Evolutionary conservation across 2,113 vertebrate species (phyloP).

Genomic region (Vidua chalybeata): DNA sequence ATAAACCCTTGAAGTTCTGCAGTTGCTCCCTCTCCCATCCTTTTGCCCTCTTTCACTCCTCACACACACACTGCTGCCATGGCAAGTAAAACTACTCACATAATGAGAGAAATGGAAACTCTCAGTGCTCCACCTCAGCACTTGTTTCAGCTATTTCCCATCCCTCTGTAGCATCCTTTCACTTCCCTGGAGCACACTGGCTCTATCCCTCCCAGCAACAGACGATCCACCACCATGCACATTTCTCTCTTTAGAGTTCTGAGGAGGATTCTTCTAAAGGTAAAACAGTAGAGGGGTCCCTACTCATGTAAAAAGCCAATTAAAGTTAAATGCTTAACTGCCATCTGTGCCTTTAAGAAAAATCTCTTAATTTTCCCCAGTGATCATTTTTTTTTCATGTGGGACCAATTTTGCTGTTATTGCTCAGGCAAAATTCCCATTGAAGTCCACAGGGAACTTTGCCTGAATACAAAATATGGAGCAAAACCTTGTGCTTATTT

Average conservation of each 20-base stretch:
- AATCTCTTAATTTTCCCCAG: conserved; percentile 51
- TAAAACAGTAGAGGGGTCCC: conserved; percentile 36
- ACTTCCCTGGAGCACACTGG: neutral
- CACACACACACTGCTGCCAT: neutral
- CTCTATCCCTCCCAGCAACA: neutral
- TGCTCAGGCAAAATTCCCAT: conserved; percentile 56
- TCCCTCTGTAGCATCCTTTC: neutral
- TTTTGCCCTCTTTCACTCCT: neutral
- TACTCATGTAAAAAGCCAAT: conserved; percentile 45
- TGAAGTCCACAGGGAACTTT: conserved; percentile 36
- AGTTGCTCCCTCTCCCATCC: neutral
- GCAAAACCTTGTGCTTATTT: conserved; percentile 17
- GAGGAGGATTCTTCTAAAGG: neutral
- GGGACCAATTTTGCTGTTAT: conserved; percentile 62
- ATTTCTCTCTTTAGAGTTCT: neutral
- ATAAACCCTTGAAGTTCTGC: neutral
- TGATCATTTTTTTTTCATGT: conserved; percentile 36
- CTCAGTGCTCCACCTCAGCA: neutral
- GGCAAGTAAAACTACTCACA: neutral
- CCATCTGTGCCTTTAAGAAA: conserved; percentile 63
- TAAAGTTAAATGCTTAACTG: conserved; percentile 54
- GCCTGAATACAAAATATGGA: conserved; percentile 32
- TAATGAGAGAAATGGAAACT: neutral
- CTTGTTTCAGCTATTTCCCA: neutral
- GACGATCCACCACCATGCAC: neutral